These are phyloP conservation scores for Sarcophaga caerulescens DNA, from an alignment of 2,888 invertebrate species.

Conservation along the genomic window DNA sequence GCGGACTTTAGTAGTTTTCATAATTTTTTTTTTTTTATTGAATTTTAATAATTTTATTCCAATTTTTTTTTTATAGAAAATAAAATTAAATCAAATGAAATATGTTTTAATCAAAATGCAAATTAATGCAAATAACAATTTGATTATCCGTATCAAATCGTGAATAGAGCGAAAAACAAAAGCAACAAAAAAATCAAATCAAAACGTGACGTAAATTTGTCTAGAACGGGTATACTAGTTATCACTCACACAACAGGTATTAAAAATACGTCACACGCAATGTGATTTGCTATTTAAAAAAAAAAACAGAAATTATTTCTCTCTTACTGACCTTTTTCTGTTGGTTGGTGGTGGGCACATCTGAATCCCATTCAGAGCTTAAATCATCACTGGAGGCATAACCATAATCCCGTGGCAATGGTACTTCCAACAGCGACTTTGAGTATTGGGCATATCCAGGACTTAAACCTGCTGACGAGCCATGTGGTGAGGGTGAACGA, in stretches of 20 bases:
- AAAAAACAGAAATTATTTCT: not conserved
- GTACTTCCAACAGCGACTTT: slow-evolving; percentile 88
- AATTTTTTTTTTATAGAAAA: no score
- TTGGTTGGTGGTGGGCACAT: slow-evolving; percentile 82
- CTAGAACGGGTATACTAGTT: not conserved
- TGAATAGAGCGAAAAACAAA: no score
- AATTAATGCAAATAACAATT: not conserved
- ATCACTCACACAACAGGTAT: not conserved
- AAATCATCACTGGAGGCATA: slow-evolving; percentile 95
- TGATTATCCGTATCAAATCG: no score
- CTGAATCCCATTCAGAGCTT: slow-evolving; percentile 95
- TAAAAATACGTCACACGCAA: not conserved
- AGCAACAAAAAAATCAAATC: no score
- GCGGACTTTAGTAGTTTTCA: no score
- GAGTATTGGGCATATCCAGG: slow-evolving; percentile 91
- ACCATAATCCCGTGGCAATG: slow-evolving; percentile 89
- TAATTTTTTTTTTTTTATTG: no score
- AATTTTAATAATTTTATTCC: no score
- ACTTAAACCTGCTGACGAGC: slow-evolving; percentile 77
- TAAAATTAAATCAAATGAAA: no score
- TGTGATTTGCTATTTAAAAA: not conserved
- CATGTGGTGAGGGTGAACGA: slow-evolving; percentile 82
- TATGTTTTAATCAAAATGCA: not conserved
- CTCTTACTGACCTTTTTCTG: slow-evolving; percentile 72
- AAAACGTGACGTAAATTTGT: slow-evolving; percentile 48